These are phyloP conservation scores for Gymnoscelis rufifasciata DNA, from an alignment of 2,888 invertebrate genomes.

Conservation along the genomic window DNA sequence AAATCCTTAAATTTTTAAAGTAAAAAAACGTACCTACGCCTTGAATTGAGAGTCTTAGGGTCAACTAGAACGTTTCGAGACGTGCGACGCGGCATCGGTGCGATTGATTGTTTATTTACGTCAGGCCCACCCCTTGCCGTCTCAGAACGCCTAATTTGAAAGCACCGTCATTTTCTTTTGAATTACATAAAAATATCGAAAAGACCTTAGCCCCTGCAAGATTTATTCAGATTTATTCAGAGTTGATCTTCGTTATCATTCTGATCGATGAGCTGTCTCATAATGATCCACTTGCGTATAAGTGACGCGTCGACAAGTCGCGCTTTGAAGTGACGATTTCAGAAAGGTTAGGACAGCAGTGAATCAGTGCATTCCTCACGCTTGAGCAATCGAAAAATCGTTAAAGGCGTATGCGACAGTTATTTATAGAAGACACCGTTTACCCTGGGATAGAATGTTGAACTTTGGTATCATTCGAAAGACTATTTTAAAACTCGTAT, in stretches of 20 bases:
- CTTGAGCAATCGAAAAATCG: constrained; percentile 4
- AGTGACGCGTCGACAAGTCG: constrained; percentile 5
- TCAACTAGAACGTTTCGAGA: too few relatives aligned
- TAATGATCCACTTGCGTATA: background rate
- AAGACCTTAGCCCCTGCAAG: too few relatives aligned
- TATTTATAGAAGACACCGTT: constrained; percentile 15
- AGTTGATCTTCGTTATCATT: background rate
- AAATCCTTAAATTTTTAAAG: too few relatives aligned
- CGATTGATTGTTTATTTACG: too few relatives aligned
- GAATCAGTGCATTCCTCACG: constrained; percentile 13
- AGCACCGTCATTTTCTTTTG: background rate
- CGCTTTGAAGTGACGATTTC: constrained; percentile 1
- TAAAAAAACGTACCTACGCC: too few relatives aligned
- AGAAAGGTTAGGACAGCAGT: constrained; percentile 13
- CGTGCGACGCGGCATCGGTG: too few relatives aligned
- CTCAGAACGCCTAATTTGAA: too few relatives aligned
- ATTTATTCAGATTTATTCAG: constrained; percentile 1
- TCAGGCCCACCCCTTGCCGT: too few relatives aligned
- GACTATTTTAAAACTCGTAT: background rate
- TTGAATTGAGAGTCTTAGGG: too few relatives aligned
- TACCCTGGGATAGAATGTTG: constrained; percentile 8
- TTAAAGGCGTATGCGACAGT: constrained; percentile 10
- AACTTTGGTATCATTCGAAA: background rate
- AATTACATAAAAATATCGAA: background rate
- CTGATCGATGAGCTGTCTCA: constrained; percentile 11